Conservation (phyloP, 2,113 vertebrate genomes). For the Marcusenius ussheri region DNA sequence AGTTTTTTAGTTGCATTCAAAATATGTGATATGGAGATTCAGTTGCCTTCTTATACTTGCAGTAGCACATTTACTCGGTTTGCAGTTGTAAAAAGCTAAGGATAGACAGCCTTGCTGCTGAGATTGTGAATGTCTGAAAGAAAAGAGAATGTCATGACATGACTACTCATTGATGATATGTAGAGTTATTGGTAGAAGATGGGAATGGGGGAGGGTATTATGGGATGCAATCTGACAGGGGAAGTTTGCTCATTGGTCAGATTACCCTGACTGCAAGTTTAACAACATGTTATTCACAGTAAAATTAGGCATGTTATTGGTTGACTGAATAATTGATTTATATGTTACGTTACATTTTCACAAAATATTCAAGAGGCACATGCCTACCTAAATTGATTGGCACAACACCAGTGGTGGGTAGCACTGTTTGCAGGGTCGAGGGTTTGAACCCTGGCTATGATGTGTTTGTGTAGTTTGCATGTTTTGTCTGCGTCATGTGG, state of each 20-base stretch:
- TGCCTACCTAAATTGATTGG: neutral
- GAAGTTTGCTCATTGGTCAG: too few species aligned
- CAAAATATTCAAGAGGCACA: neutral
- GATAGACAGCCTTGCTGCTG: neutral
- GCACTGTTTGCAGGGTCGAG: neutral
- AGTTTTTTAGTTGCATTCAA: neutral
- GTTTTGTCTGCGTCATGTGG: neutral
- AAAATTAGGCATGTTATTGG: too few species aligned
- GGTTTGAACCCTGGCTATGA: neutral
- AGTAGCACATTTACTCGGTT: neutral
- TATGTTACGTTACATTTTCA: neutral
- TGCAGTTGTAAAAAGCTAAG: neutral
- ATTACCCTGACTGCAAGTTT: too few species aligned
- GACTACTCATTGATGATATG: too few species aligned
- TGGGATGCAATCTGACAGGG: too few species aligned
- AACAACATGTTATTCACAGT: too few species aligned
- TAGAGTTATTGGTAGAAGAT: too few species aligned
- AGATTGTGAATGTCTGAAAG: neutral
- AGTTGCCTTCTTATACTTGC: neutral
- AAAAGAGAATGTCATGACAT: too few species aligned
- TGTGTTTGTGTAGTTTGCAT: too few species aligned
- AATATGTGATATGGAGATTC: neutral
- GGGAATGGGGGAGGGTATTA: too few species aligned
- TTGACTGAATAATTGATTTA: too few species aligned
- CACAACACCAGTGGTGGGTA: neutral